phyloP scores from a whole-genome alignment of 2,113 vertebrate genomes.

The Saguinus imperator region DNA sequence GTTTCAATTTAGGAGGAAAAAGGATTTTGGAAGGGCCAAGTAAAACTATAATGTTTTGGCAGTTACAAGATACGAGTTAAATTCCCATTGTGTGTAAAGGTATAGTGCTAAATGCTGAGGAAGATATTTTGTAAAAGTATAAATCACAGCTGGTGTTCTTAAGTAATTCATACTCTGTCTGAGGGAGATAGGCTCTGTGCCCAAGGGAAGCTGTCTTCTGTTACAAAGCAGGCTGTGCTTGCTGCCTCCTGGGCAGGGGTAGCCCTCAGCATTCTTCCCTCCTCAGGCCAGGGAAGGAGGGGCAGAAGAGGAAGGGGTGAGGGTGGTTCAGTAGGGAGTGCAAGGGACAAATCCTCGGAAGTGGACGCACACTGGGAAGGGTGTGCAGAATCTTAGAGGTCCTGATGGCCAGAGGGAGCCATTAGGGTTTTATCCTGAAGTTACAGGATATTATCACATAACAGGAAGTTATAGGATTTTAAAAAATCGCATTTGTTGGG shows the following conservation, averaged over 20 bases:
- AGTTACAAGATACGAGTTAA: background rate
- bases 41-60: background rate
- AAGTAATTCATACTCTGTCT: background rate
- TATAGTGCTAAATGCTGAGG: background rate
- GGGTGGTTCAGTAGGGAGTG: background rate
- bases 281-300: background rate
- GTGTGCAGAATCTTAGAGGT: background rate
- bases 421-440: background rate
- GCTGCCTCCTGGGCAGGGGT: background rate
- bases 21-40: background rate
- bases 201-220: background rate
- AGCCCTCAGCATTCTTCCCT: background rate
- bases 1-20: constrained; percentile 24
- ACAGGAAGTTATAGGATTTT: background rate
- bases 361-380: background rate
- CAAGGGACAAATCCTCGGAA: background rate
- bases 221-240: background rate
- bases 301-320: background rate
- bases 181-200: background rate
- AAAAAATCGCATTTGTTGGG: background rate
- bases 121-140: constrained; percentile 13
- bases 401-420: too few species aligned
- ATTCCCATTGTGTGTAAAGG: constrained; percentile 31
- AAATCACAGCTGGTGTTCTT: constrained; percentile 31
- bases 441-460: background rate